These are phyloP conservation scores for Myotis pilosus DNA, from an alignment of 2,797 vertebrate genomes.

Conservation along the genomic window DNA sequence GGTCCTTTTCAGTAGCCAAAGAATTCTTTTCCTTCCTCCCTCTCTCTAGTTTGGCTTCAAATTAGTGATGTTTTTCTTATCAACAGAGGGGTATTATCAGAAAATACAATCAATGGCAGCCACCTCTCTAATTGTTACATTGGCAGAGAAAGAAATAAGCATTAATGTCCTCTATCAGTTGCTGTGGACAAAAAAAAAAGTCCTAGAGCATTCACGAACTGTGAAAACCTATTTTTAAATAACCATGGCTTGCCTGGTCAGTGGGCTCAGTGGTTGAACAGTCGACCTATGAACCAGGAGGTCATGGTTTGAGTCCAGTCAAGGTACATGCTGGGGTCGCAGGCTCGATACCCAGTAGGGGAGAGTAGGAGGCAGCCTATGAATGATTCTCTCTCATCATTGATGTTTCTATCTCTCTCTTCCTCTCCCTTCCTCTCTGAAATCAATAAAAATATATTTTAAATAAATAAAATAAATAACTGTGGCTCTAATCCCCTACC, in stretches of 20 bases:
- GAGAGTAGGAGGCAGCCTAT: no score
- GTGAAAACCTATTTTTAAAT: conserved; percentile 75
- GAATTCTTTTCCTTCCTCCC: neutral
- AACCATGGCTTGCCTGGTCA: conserved; percentile 39
- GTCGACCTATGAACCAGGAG: no score
- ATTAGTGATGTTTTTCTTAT: conserved; percentile 39
- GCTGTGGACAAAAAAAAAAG: conserved; percentile 34
- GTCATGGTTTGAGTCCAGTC: no score
- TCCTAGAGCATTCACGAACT: conserved; percentile 63
- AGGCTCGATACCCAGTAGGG: no score
- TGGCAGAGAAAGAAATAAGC: neutral
- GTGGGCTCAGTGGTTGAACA: no score
- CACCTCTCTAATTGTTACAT: neutral
- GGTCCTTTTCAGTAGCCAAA: neutral
- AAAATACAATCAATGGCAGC: neutral
- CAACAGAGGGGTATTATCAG: no score
- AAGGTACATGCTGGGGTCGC: no score
- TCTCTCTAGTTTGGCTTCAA: conserved; percentile 58
- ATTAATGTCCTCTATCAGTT: conserved; percentile 62
- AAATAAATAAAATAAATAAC: conserved; percentile 51
- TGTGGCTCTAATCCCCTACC: conserved; percentile 59
- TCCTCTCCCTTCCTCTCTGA: no score
- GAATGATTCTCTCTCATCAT: no score
- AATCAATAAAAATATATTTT: no score
- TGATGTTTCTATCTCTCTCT: no score